A percentile compares a stretch with the other conserved stretches of the same genome.
phyloP scores from a whole-genome alignment of 2,113 vertebrate genomes.

The Lophochroa leadbeateri region DNA sequence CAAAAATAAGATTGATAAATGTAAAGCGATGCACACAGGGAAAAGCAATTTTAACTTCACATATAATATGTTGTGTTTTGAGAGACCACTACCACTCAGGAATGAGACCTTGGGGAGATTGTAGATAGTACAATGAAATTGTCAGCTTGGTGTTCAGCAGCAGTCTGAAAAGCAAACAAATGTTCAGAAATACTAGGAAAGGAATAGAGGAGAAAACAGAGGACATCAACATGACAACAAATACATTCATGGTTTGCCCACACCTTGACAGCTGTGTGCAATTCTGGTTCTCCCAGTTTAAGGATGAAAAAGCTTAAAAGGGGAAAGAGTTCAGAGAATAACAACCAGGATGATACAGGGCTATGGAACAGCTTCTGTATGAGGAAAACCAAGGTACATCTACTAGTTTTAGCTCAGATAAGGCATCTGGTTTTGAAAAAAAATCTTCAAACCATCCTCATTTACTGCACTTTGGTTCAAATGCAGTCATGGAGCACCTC shows the following conservation, averaged over 20 bases:
- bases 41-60: background rate
- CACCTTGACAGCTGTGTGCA: background rate
- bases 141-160: background rate
- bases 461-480: background rate
- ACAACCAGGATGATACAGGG: background rate
- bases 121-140: background rate
- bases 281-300: background rate
- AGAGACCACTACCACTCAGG: background rate
- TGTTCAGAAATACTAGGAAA: background rate
- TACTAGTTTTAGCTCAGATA: background rate
- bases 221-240: background rate
- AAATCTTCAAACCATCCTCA: background rate
- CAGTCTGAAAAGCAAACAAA: background rate
- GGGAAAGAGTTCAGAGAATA: background rate
- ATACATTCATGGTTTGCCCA: background rate
- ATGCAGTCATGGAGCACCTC: background rate
- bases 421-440: background rate
- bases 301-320: background rate
- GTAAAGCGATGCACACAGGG: background rate
- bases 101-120: background rate
- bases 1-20: background rate
- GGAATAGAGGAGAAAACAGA: background rate
- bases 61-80: background rate
- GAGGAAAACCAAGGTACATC: background rate
- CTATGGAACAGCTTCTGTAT: background rate